phyloP scores from a whole-genome alignment of 2,113 vertebrate genomes.

The Morone saxatilis region DNA sequence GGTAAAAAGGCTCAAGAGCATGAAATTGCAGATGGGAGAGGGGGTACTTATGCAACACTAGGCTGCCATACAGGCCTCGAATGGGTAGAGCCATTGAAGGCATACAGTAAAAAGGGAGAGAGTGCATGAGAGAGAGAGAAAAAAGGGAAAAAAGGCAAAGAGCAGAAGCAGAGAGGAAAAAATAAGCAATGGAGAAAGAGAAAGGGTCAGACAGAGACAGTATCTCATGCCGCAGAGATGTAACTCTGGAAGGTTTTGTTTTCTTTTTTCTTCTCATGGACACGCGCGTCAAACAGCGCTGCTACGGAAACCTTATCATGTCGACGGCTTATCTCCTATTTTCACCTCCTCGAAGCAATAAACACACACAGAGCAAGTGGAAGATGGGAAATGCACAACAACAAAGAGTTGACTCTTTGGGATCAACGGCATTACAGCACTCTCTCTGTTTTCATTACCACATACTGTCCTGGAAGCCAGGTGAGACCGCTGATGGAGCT shows the following conservation, averaged over 20 bases:
- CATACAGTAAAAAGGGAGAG: background rate
- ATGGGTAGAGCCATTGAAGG: slow-evolving; percentile 16
- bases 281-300: background rate
- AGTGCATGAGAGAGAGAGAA: background rate
- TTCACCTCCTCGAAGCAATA: slow-evolving; percentile 59
- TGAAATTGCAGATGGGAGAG: slow-evolving; percentile 77
- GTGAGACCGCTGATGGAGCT: slow-evolving; percentile 45
- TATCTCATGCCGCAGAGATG: slow-evolving; percentile 22
- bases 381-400: slow-evolving; percentile 39
- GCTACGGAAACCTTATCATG: slow-evolving; percentile 46
- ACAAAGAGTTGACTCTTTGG: slow-evolving; percentile 44
- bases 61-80: slow-evolving; percentile 34
- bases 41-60: slow-evolving; percentile 67
- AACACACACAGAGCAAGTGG: slow-evolving; percentile 41
- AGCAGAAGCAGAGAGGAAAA: background rate
- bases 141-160: background rate
- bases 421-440: slow-evolving; percentile 31
- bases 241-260: slow-evolving; percentile 42
- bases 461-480: slow-evolving; percentile 5
- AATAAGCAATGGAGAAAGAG: background rate
- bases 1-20: slow-evolving; percentile 76
- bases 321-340: slow-evolving; percentile 56
- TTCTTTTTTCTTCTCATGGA: slow-evolving; percentile 19
- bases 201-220: slow-evolving; percentile 16
- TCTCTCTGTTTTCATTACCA: slow-evolving; percentile 54